phyloP scores from a whole-genome alignment of 2,113 vertebrate genomes.

The Tachysurus fulvidraco region DNA sequence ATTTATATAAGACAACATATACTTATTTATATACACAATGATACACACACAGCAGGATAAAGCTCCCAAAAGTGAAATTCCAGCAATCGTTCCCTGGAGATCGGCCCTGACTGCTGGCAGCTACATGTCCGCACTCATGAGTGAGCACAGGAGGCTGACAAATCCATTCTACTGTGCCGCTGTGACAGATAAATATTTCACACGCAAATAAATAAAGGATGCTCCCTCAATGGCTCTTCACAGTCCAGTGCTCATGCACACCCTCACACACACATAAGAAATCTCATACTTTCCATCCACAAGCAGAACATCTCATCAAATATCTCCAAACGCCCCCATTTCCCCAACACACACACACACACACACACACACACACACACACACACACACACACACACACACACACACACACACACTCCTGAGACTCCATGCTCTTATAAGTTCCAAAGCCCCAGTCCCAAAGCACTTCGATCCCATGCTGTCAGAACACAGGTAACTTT shows the following conservation, averaged over 20 bases:
- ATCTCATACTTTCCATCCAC: neutral
- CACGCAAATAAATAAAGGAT: conserved; percentile 99
- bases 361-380: conserved; percentile 1
- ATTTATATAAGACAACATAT: too few relatives aligned
- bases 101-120: conserved; percentile 72
- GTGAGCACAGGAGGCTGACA: conserved; percentile 85
- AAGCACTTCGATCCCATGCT: conserved; percentile 52
- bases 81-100: conserved; percentile 80
- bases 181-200: conserved; percentile 99
- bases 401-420: neutral
- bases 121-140: conserved; percentile 77
- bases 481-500: conserved; percentile 71
- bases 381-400: neutral
- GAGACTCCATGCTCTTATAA: conserved; percentile 9
- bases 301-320: conserved; percentile 6
- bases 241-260: conserved; percentile 82
- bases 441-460: conserved; percentile 43
- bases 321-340: conserved; percentile 33
- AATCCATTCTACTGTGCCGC: conserved; percentile 91
- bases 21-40: neutral
- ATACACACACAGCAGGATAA: conserved; percentile 47
- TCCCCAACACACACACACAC: neutral
- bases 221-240: conserved; percentile 88
- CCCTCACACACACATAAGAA: conserved; percentile 43
- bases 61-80: conserved; percentile 82